Evolutionary conservation across 2,113 vertebrate genomes (phyloP), one percentile per base, ranked within the genome.

Genomic region (Callopanchax toddi): DNA sequence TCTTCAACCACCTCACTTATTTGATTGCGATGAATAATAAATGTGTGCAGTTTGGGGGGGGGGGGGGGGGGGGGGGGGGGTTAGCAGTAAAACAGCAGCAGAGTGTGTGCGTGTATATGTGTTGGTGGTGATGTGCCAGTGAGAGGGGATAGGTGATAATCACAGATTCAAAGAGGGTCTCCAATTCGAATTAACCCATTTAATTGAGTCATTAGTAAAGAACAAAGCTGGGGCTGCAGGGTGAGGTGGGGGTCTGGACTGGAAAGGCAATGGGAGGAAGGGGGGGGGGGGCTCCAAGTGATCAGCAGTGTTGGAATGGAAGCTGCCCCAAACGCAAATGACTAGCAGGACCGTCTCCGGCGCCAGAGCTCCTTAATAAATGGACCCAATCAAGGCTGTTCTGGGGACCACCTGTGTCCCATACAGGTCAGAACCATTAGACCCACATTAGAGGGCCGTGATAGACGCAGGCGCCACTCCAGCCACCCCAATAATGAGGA

Each of bases 11-110:
- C 94, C 93, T 91, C 93, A 94, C 93, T 96, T 95, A 95, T 98
- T 97, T 97, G 96, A 96, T 96, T 97, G 95, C 91, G 92, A 95
- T 97, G 94, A 97, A 98, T 98, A 97, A 98, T 97, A 97, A 95
- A 96, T 96, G 93, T 91, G 78, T 74, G 89, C n/a, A 90, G 87
- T 75, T 89, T 83, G 79, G 74, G 72, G 52, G 52, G 43, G 50
- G 45, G 3, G 37, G 42, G 43, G 34, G 25, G 5, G 25, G 39
- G 21, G 55, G 48, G 22, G 57, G 37, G 29, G 37, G 13, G 11
- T 18, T 17, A 26, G 57, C 60, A 65, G 57, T 55, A 60, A 64
- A 54, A 74, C 49, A 69, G 67, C 58, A 60, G 71, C 43, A 17
- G 67, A 67, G 42, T 71, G 75, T 60, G 59, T 51, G 51, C 61